Evolutionary conservation across 2,113 vertebrate genomes (phyloP).

Genomic region (Furnarius figulus): DNA sequence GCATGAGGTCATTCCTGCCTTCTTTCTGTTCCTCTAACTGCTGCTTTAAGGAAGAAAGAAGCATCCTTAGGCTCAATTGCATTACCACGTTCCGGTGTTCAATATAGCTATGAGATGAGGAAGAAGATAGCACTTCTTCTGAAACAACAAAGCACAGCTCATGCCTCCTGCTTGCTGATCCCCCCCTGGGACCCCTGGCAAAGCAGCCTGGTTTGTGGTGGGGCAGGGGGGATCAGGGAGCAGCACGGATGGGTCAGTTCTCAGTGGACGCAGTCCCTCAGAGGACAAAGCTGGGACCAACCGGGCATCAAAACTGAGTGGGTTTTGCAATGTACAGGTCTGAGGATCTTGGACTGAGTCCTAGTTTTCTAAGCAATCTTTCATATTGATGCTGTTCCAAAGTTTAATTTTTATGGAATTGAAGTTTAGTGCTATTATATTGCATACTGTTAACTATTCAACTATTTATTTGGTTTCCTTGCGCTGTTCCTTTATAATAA

Average conservation of each 20-base stretch:
- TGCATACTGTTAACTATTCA: slow-evolving; percentile 35
- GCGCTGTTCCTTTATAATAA: slow-evolving; percentile 38
- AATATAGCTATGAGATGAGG: neutral
- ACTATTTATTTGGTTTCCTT: slow-evolving; percentile 57
- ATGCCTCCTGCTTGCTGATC: neutral
- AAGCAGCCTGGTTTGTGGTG: neutral
- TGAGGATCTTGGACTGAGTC: neutral
- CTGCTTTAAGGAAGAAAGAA: slow-evolving; percentile 17
- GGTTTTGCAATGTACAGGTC: neutral
- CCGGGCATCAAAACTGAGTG: neutral
- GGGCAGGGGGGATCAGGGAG: neutral
- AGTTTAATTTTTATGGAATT: slow-evolving; percentile 30
- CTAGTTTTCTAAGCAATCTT: slow-evolving; percentile 17
- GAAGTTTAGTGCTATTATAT: slow-evolving; percentile 45
- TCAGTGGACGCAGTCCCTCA: neutral
- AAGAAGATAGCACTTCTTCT: neutral
- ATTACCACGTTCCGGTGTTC: neutral
- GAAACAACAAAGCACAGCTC: neutral
- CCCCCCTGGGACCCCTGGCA: neutral
- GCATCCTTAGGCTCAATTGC: neutral
- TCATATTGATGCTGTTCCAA: slow-evolving; percentile 39
- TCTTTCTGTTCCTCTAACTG: neutral
- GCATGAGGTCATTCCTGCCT: neutral
- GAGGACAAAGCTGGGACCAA: neutral
- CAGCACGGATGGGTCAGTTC: neutral